Evolutionary conservation across 2,797 vertebrate genomes (phyloP).

Genomic region (Crenichthys baileyi): DNA sequence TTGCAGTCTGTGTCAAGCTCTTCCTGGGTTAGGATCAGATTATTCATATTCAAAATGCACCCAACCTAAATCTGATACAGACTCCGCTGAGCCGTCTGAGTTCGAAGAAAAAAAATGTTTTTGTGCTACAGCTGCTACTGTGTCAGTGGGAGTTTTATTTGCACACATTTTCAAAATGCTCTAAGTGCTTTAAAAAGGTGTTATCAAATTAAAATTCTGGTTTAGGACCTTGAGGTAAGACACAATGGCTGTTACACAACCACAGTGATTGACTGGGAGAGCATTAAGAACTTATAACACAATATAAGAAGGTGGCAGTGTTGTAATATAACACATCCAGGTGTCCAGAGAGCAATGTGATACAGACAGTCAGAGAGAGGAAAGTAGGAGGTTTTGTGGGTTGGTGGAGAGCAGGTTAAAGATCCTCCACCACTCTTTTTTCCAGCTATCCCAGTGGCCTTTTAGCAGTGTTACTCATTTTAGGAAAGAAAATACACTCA

Average conservation of each 20-base stretch:
- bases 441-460: constrained; percentile 66
- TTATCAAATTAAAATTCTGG: constrained; percentile 18
- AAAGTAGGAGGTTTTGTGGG: constrained; percentile 65
- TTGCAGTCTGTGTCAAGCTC: background rate
- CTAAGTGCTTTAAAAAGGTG: constrained; percentile 6
- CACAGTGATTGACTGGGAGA: constrained; percentile 18
- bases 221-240: background rate
- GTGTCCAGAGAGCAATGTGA: constrained; percentile 39
- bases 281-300: constrained; percentile 18
- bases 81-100: constrained; percentile 2
- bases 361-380: constrained; percentile 40
- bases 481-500: constrained; percentile 65
- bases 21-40: background rate
- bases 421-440: constrained; percentile 57
- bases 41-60: constrained; percentile 7
- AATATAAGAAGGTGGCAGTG: constrained; percentile 27
- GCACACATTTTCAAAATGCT: constrained; percentile 8
- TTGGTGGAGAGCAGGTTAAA: constrained; percentile 70
- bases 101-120: constrained; percentile 7
- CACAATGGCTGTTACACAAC: constrained; percentile 17
- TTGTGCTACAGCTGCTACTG: constrained; percentile 5
- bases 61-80: constrained; percentile 20
- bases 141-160: constrained; percentile 18
- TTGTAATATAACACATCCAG: constrained; percentile 38
- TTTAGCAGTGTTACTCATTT: constrained; percentile 72